phyloP scores from a whole-genome alignment of 1,140 invertebrate genomes.

The Hypsibius dujardini region DNA sequence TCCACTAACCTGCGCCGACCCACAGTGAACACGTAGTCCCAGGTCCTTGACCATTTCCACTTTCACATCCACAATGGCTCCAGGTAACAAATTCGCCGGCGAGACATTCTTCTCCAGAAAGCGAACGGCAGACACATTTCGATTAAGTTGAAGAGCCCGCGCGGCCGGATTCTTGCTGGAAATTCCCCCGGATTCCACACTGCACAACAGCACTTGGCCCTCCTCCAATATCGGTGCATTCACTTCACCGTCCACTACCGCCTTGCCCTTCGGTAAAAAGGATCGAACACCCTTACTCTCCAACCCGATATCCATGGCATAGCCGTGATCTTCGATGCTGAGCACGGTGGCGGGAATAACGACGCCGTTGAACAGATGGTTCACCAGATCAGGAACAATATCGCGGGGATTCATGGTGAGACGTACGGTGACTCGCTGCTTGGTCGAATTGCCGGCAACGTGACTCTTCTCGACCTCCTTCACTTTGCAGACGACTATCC shows the following conservation, averaged over 20 bases:
- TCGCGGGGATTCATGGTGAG: neutral
- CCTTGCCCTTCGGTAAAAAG: constrained; percentile 39
- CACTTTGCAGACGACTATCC: neutral
- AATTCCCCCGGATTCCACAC: constrained; percentile 19
- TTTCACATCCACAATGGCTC: constrained; percentile 26
- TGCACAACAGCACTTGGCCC: constrained; percentile 14
- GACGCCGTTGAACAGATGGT: neutral
- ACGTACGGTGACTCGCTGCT: neutral
- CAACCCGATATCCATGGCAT: constrained; percentile 54
- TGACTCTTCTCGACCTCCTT: neutral
- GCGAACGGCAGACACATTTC: neutral
- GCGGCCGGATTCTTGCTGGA: neutral
- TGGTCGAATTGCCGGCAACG: neutral
- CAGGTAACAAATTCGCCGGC: constrained; percentile 14
- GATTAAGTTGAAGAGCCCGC: neutral
- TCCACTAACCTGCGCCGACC: constrained; percentile 5
- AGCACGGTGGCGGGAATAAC: constrained; percentile 45
- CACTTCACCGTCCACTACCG: constrained; percentile 17
- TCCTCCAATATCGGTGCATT: constrained; percentile 19
- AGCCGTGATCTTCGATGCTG: constrained; percentile 61
- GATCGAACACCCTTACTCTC: constrained; percentile 40
- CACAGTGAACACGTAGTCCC: constrained; percentile 27
- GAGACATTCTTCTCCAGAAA: constrained; percentile 20
- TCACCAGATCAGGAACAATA: neutral
- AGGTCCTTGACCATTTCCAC: constrained; percentile 26